A percentile compares a stretch with the other conserved stretches of the same genome.
These are phyloP conservation scores for Piscicola geometra DNA, from an alignment of 2,888 invertebrate species.

Conservation along the genomic window DNA sequence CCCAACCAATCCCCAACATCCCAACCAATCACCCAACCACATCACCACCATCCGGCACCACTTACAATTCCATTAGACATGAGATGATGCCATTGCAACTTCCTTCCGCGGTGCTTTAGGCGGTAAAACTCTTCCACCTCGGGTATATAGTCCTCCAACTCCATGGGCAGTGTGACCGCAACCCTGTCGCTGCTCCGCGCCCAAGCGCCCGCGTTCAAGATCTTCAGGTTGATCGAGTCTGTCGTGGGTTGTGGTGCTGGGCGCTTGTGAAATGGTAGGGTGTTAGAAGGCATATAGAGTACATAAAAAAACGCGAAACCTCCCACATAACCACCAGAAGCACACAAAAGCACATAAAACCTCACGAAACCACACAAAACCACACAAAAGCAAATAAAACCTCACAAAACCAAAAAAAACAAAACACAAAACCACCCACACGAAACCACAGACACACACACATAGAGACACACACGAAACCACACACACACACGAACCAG, in stretches of 20 bases:
- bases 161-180: constrained; percentile 89
- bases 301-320: too few relatives aligned
- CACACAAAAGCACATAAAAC: too few relatives aligned
- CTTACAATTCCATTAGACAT: constrained; percentile 92
- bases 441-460: background rate
- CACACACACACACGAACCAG: constrained; percentile 56
- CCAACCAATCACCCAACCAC: too few relatives aligned
- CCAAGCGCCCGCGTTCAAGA: constrained; percentile 97
- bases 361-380: too few relatives aligned
- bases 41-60: background rate
- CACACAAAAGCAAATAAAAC: too few relatives aligned
- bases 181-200: constrained; percentile 84
- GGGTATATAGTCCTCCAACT: constrained; percentile 96
- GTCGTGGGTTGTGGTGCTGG: background rate
- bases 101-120: constrained; percentile 92
- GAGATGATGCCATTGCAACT: constrained; percentile 96
- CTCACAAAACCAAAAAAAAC: background rate
- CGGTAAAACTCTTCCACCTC: constrained; percentile 97
- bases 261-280: background rate
- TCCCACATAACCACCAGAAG: too few relatives aligned
- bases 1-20: too few relatives aligned
- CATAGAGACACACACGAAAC: too few relatives aligned
- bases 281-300: too few relatives aligned
- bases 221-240: constrained; percentile 87
- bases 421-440: background rate